Conservation (phyloP, 2,888 invertebrate species). For the Rhingia campestris region DNA sequence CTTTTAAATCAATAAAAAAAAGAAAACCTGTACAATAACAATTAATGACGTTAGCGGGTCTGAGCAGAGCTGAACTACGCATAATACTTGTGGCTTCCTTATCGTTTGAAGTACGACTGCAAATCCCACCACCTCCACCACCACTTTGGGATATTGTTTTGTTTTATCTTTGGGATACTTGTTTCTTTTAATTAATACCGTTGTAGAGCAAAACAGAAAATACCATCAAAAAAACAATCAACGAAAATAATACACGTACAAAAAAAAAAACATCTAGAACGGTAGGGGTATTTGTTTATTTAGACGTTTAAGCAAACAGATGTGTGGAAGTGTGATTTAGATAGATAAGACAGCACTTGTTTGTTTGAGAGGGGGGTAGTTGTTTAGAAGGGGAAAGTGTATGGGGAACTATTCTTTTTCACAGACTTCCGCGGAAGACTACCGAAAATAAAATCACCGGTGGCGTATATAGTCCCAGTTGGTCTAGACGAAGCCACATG, state of each 20-base stretch:
- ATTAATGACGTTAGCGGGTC: constrained; percentile 35
- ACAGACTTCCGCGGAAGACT: too few species aligned
- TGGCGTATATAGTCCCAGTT: too few species aligned
- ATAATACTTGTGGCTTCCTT: constrained; percentile 30
- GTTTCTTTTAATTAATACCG: constrained; percentile 11
- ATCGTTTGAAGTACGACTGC: constrained; percentile 17
- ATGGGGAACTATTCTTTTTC: too few species aligned
- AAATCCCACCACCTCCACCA: constrained; percentile 21
- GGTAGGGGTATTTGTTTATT: constrained; percentile 24
- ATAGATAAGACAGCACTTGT: constrained; percentile 9
- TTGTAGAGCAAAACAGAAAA: neutral
- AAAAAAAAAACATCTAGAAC: constrained; percentile 16
- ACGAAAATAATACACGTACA: neutral
- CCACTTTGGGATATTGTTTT: neutral
- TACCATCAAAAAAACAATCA: neutral
- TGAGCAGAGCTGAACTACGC: constrained; percentile 22
- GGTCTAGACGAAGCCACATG: too few species aligned
- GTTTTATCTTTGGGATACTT: neutral
- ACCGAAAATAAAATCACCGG: too few species aligned
- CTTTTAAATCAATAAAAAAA: constrained; percentile 3
- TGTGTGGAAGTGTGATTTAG: constrained; percentile 6
- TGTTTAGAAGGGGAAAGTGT: too few species aligned
- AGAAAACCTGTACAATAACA: constrained; percentile 27
- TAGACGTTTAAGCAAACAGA: neutral
- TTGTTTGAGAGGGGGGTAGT: too few species aligned